Evolutionary conservation across 2,113 vertebrate species (phyloP).

Genomic region (Sporophila hypoxantha): DNA sequence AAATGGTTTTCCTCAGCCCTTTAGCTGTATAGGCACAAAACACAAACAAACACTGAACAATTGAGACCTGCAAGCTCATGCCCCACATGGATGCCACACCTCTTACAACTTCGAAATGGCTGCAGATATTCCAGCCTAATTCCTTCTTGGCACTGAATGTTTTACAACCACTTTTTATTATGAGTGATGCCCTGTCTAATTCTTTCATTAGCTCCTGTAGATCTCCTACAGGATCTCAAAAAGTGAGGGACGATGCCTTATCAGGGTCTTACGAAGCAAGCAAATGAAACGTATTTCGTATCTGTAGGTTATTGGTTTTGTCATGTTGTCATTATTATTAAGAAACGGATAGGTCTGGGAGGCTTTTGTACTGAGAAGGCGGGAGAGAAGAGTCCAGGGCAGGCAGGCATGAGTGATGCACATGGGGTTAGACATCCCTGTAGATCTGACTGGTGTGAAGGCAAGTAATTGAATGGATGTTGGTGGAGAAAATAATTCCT

Average conservation of each 20-base stretch:
- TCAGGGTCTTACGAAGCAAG: slow-evolving; percentile 29
- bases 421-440: slow-evolving; percentile 37
- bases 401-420: slow-evolving; percentile 52
- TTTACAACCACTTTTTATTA: slow-evolving; percentile 25
- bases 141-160: background rate
- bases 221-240: slow-evolving; percentile 29
- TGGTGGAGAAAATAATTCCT: slow-evolving; percentile 52
- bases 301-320: slow-evolving; percentile 57
- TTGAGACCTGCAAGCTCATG: background rate
- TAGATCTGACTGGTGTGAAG: slow-evolving; percentile 55
- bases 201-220: slow-evolving; percentile 6
- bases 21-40: background rate
- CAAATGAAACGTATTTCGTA: slow-evolving; percentile 39
- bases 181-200: background rate
- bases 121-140: background rate
- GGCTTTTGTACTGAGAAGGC: slow-evolving; percentile 15
- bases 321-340: slow-evolving; percentile 56
- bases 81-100: background rate
- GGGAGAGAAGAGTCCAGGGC: slow-evolving; percentile 20
- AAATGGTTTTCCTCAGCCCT: background rate
- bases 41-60: background rate
- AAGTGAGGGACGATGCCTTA: background rate
- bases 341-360: slow-evolving; percentile 38
- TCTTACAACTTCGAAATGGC: slow-evolving; percentile 10
- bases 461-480: slow-evolving; percentile 50